Evolutionary conservation across 2,797 vertebrate genomes (phyloP).

Genomic region (Poecilia wingei): DNA sequence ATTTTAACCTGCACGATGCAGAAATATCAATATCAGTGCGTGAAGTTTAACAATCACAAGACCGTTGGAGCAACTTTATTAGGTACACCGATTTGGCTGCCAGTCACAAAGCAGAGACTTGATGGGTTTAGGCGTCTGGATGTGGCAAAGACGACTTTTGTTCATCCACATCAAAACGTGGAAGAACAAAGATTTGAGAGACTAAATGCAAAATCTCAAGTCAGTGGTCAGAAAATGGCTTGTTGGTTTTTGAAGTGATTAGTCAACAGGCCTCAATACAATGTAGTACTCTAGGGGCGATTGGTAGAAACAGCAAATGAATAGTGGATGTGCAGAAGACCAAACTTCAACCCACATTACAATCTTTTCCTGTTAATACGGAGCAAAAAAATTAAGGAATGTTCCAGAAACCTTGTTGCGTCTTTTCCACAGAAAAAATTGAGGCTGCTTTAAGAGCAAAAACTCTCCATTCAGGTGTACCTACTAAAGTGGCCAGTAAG

Average conservation of each 20-base stretch:
- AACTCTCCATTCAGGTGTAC: background rate
- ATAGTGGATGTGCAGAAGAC: background rate
- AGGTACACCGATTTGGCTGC: background rate
- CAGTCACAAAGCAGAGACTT: background rate
- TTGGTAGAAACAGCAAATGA: background rate
- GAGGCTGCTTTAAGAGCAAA: background rate
- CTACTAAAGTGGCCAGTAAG: slow-evolving; percentile 1
- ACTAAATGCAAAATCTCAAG: background rate
- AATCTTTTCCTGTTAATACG: background rate
- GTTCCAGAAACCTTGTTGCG: background rate
- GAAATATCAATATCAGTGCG: background rate
- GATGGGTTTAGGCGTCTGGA: background rate
- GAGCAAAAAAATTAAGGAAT: background rate
- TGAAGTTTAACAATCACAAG: background rate
- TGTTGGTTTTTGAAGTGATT: background rate
- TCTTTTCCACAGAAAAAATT: background rate
- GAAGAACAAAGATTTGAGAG: background rate
- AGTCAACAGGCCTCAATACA: too few species aligned
- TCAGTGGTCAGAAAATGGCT: background rate
- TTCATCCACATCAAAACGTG: background rate
- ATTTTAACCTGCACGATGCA: background rate
- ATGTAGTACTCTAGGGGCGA: too few species aligned
- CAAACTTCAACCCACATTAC: background rate
- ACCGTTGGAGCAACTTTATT: background rate
- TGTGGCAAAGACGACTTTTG: background rate